A percentile compares a stretch with the other conserved stretches of the same genome.
Evolutionary conservation across 2,888 invertebrate genomes (phyloP).

Genomic region (Campoplex capitator): DNA sequence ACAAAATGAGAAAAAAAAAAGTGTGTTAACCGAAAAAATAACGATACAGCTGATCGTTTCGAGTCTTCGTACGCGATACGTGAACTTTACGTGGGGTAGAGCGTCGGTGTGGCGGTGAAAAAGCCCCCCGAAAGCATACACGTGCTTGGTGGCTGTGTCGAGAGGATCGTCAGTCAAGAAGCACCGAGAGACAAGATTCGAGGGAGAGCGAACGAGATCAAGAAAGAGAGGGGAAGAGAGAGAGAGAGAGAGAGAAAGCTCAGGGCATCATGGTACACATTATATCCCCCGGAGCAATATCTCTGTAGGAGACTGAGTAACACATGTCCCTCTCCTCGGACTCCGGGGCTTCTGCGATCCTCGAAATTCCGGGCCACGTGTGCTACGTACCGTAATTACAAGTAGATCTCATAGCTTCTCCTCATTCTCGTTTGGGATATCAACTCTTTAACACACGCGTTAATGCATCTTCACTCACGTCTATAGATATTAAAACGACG

Average conservation of each 20-base stretch:
- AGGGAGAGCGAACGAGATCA: not conserved
- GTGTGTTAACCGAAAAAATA: not conserved
- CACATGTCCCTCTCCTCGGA: conserved; percentile 81
- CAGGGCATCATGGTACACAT: conserved; percentile 42
- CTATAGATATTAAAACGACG: not conserved
- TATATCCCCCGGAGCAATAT: conserved; percentile 72
- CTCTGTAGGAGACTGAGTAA: conserved; percentile 83
- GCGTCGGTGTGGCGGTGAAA: not conserved
- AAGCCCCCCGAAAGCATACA: conserved; percentile 39
- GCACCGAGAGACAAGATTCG: conserved; percentile 13
- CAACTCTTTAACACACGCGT: conserved; percentile 3
- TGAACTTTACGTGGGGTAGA: conserved; percentile 12
- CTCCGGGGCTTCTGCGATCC: conserved; percentile 16
- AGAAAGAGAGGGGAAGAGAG: not conserved
- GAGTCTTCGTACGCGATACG: not conserved
- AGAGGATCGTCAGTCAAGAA: conserved; percentile 27
- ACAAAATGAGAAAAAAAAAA: not conserved
- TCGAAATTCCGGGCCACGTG: conserved; percentile 78
- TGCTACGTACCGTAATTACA: conserved; percentile 73
- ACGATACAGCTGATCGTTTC: conserved; percentile 1
- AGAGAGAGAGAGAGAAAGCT: conserved; percentile 17
- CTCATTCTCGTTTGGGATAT: conserved; percentile 1
- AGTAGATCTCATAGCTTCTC: conserved; percentile 6
- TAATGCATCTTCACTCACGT: not conserved
- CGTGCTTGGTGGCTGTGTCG: conserved; percentile 34